Conservation (phyloP, 2,797 vertebrate genomes). For the Pelobates cultripes region DNA sequence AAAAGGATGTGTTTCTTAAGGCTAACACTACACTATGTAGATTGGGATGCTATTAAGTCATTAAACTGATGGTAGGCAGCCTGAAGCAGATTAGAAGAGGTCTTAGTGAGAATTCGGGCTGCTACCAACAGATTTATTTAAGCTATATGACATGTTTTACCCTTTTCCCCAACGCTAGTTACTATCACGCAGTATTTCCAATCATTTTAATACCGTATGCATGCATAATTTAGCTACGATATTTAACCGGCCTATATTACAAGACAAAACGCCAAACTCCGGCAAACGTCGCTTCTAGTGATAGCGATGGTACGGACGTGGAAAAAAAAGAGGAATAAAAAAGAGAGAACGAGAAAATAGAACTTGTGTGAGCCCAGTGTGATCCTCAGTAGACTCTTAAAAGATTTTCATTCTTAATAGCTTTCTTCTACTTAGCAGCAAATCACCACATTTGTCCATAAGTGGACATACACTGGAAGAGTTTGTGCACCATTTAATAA, state of each 20-base stretch:
- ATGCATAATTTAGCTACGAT: not conserved
- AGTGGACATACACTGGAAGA: constrained; percentile 74
- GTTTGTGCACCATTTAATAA: constrained; percentile 78
- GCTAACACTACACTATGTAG: constrained; percentile 62
- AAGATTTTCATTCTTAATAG: constrained; percentile 33
- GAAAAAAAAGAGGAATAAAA: not conserved
- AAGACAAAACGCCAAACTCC: not conserved
- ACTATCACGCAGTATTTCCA: not conserved
- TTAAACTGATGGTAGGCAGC: constrained; percentile 57
- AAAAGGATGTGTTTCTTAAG: constrained; percentile 73
- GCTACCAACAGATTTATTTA: not conserved
- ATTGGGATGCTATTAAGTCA: constrained; percentile 62
- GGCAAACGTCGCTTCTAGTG: constrained; percentile 1
- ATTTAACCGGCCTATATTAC: not conserved
- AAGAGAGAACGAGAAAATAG: not conserved
- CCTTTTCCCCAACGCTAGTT: not conserved
- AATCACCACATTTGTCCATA: constrained; percentile 65
- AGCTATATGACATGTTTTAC: not conserved
- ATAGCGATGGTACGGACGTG: not conserved
- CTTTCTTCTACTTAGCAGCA: constrained; percentile 52
- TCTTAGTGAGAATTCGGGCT: not conserved
- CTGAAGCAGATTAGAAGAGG: constrained; percentile 45
- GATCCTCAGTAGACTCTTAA: constrained; percentile 34
- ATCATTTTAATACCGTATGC: not conserved
- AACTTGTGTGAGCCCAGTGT: not conserved